These are phyloP conservation scores for Seriola dumerili DNA, from an alignment of 2,113 vertebrate genomes.

Conservation along the genomic window DNA sequence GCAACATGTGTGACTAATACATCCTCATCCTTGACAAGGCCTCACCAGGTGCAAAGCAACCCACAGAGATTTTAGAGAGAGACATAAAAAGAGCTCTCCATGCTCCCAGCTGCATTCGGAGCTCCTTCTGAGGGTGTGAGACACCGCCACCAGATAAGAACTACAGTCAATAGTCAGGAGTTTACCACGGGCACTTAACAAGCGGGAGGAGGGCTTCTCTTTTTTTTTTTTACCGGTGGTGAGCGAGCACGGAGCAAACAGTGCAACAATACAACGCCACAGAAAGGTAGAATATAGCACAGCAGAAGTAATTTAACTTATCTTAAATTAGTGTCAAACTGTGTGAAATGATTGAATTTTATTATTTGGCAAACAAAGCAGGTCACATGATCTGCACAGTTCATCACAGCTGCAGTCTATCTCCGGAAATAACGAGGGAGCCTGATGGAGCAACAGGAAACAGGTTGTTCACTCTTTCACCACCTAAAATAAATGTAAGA, in stretches of 20 bases:
- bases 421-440: background rate
- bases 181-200: constrained; percentile 21
- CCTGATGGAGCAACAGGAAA: background rate
- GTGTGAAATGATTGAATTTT: background rate
- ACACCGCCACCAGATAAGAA: constrained; percentile 36
- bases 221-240: background rate
- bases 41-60: constrained; percentile 39
- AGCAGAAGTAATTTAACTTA: background rate
- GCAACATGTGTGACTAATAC: constrained; percentile 62
- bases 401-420: background rate
- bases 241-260: background rate
- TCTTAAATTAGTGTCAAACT: background rate
- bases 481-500: background rate
- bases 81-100: constrained; percentile 42
- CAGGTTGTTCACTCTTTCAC: background rate
- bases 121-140: constrained; percentile 54
- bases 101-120: constrained; percentile 21
- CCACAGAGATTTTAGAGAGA: constrained; percentile 57
- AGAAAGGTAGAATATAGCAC: too few species aligned
- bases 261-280: too few species aligned
- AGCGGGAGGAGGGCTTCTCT: constrained; percentile 9
- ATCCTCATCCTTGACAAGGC: constrained; percentile 52
- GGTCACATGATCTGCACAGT: background rate
- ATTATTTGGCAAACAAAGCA: background rate
- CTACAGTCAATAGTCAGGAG: constrained; percentile 19